Base-by-base conservation (phyloP, 2,888 invertebrate genomes). In the Bellardia bayeri region DNA sequence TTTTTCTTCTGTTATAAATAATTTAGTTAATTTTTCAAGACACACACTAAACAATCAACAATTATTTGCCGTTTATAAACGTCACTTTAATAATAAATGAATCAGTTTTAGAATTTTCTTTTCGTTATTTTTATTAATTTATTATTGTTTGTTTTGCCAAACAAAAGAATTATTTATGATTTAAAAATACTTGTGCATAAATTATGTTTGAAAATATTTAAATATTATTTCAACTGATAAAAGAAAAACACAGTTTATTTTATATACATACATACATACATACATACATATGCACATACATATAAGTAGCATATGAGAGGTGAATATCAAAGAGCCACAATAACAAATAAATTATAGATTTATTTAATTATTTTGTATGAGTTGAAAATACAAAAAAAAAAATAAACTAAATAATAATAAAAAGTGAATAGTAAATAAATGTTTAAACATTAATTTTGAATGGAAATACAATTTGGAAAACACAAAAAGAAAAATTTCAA, bases 151-250 rank as follows among this genome's bases (percentile, higher is more conserved):
- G 51, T 30, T 51, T 33, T 40, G n/a, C 14, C 51, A 51, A 69
- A 69, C 69, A 69, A 69, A 51, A 33, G n/a, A 49, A 69, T 69
- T 54, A 69, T 69, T 69, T 69, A 69, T 69, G 11, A 51, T 37
- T 51, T n/a, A 7, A 9, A 33, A 69, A 69, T 69, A 33, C 9
- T 37, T 49, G n/a, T 51, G 5, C 33, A 69, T 69, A 69, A 69
- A 51, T 51, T 69, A 51, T 69, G 23, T 51, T 37, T 51, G 9
- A 33, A 23, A 1, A 56, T 9, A 56, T 23, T 51, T 56, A 23
- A 58, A 58, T 51, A 69, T 14, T 51, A 51, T n/a, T 51, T 51
- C 9, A 51, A 69, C 30, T 69, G 51, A 51, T 30, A 51, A 69
- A 69, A 33, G n/a, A n/a, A 33, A n/a, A n/a, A 14, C 1, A 30